Evolutionary conservation across 2,113 vertebrate genomes (phyloP), one percentile per base, ranked within the genome.

Genomic region (Lutjanus erythropterus): DNA sequence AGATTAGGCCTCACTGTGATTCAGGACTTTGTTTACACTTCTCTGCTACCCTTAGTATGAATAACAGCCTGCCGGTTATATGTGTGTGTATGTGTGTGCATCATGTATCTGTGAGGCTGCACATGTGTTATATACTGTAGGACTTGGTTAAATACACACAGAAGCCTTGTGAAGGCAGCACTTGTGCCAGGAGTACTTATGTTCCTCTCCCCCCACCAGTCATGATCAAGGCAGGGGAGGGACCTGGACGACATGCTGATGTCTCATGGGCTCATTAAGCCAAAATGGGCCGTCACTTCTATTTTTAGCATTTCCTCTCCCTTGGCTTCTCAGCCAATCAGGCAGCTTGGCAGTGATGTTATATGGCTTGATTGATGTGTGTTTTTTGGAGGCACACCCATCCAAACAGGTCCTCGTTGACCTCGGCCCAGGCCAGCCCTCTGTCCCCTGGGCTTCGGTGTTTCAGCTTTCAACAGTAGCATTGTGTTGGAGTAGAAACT

Each of bases 11-110:
- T 74, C 2, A 11, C 76, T 60, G 53, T 62, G 64, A 88, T 91
- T 91, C 81, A 33, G 78, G 66, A 75, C 71, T 87, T 29, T 84
- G 85, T 93, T 92, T 91, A 88, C 73, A 85, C 60, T 89, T 73
- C 49, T 27, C 74, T 31, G 65, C 81, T 85, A 19, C 78, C 71
- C 49, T 64, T 53, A 41, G 84, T 42, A 39, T 53, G 76, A 86
- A 83, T 71, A 87, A 87, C 78, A 81, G 85, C 55, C 73, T 60
- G 25, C 52, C 4, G 41, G 80, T 81, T 80, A n/a, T 72, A 60
- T 53, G 55, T 37, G 31, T 75, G 33, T 53, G 37, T 56, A 46
- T 69, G 33, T 74, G 61, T 56, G 50, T 35, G 53, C 67, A 31
- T 56, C 9, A 19, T 76, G 83, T 84, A 39, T 80, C 25, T 61